Percentiles rank a stretch among this genome's conserved stretches.
phyloP scores from a whole-genome alignment of 2,797 vertebrate genomes.

The Ptychobarbus kaznakovi region DNA sequence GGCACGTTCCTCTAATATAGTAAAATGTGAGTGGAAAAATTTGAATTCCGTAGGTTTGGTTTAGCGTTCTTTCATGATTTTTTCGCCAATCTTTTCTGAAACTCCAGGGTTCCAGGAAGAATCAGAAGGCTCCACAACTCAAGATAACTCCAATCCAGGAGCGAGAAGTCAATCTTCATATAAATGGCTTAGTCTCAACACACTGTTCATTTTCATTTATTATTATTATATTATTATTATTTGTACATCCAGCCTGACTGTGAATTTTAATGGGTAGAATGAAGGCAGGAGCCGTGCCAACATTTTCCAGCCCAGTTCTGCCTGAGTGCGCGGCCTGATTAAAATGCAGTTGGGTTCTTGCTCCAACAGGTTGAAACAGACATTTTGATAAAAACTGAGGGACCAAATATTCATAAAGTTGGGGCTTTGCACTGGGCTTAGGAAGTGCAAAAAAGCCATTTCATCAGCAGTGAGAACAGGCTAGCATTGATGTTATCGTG shows the following conservation, averaged over 20 bases:
- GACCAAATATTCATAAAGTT: constrained; percentile 72
- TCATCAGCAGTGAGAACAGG: constrained; percentile 15
- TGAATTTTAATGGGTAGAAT: constrained; percentile 73
- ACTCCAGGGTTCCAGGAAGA: constrained; percentile 39
- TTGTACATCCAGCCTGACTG: constrained; percentile 69
- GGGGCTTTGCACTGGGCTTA: constrained; percentile 47
- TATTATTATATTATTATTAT: constrained; percentile 78
- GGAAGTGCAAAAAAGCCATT: constrained; percentile 27
- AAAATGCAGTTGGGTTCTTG: constrained; percentile 74
- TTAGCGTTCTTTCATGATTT: constrained; percentile 2
- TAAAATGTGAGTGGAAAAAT: constrained; percentile 38
- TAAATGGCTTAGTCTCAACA: constrained; percentile 69
- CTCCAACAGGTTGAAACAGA: constrained; percentile 70
- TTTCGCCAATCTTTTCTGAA: constrained; percentile 7
- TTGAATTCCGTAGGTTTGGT: constrained; percentile 29
- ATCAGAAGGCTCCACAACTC: constrained; percentile 46
- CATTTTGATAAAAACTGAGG: constrained; percentile 73
- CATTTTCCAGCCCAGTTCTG: constrained; percentile 78
- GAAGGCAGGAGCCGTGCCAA: constrained; percentile 67
- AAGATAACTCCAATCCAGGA: constrained; percentile 60
- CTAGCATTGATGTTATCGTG: neutral
- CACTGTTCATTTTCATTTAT: constrained; percentile 70
- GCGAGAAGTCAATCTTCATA: constrained; percentile 59
- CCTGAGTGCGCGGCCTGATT: constrained; percentile 78
- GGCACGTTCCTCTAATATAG: neutral